Base-by-base conservation (phyloP, 2,888 invertebrate species). In the Drosophila fulvimacula region DNA sequence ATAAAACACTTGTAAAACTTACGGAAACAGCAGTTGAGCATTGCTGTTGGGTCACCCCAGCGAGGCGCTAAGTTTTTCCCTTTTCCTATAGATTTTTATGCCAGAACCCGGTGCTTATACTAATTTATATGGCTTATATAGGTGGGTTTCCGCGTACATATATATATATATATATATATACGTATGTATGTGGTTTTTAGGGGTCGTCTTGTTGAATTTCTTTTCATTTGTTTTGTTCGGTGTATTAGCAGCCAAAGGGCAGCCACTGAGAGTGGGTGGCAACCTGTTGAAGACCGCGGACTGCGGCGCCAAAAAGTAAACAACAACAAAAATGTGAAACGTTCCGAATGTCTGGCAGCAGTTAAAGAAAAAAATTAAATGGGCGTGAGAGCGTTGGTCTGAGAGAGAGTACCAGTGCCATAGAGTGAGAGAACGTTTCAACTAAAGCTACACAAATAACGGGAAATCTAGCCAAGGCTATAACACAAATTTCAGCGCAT, bases 231-330 rank as follows among this genome's bases (percentile, higher is more conserved):
- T 78, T 82, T 80, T 76, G 73, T 75, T 69, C 82, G 52, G 41
- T 69, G 67, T 66, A 60, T 69, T 62, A 66, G 62, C 62, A 59
- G 51, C 44, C 58, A 67, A 52, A 42, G 36, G 38, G 24, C 44
- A 51, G 60, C 65, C 63, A 36, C 61, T 55, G 21, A 62, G 62
- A 67, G 73, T 70, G 77, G 86, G 82, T 74, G 77, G 81, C 82
- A 89, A 90, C 90, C 90, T 90, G 90, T 90, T 90, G 90, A 88
- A 73, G 79, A 73, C 70, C 63, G 63, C 77, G 77, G 63, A 73
- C 77, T 49, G 39, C 65, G 68, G 63, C 73, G 81, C 77, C 82
- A 81, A 76, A 86, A 82, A 76, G 81, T 77, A 78, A 73, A 76
- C 82, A 84, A 76, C 82, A 84, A 66, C 73, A 75, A 68, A 65